Evolutionary conservation across 2,888 invertebrate species (phyloP), one percentile per base, ranked within the genome.

Genomic region (Saturnia japonica): DNA sequence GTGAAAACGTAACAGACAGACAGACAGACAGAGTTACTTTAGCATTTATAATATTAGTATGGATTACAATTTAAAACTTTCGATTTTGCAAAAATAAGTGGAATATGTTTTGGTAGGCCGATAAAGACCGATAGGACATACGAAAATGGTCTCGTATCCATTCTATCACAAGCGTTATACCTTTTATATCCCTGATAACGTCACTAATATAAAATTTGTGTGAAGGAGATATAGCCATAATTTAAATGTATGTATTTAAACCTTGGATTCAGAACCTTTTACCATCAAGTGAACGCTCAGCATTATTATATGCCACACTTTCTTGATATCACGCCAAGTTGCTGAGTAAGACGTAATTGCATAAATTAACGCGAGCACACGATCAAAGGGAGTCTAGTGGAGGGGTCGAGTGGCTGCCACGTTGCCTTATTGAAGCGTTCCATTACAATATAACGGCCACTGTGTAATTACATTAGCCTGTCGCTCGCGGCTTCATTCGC

Each of bases 331-430:
- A 75, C 80, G 83, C 81, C 82, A 85, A 82, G 78, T 79, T 75
- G 77, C 78, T 77, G 80, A 82, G 80, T 77, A 80, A 80, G 79
- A 75, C 77, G 80, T 88, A 86, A 88, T 88, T 88, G 84, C 83
- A 86, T 87, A 85, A 87, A 88, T 86, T 88, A 86, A 78, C 77
- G 79, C 77, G 74, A 76, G 80, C 76, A 79, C 78, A 81, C 79
- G 85, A 85, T 87, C 86, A 86, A 87, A 87, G 84, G 77, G 76
- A 73, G 77, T 78, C 75, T 80, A 82, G 80, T 80, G 72, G 77
- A 77, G 42, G 75, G 74, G 74, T 77, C 74, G 75, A 81, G 77
- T 78, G 70, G 74, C 78, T 74, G 72, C 75, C 75, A 77, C 77
- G n/a, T 81, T 74, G 70, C 77, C 77, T 71, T 72, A 77, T 74